Conservation (phyloP, 2,797 vertebrate genomes). For the Lacerta bilineata region DNA sequence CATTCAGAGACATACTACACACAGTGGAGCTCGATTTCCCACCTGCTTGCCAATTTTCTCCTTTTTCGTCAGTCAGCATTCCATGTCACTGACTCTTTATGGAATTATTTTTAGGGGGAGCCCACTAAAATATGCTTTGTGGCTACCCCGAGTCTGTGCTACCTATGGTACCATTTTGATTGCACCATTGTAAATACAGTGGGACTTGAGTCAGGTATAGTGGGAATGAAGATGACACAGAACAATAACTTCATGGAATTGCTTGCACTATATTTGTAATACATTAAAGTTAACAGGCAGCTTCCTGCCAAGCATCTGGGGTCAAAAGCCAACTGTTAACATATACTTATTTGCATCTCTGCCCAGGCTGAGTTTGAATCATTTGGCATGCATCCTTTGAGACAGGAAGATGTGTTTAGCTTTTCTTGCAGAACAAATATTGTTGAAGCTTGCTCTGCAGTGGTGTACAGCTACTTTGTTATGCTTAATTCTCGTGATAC, state of each 20-base stretch:
- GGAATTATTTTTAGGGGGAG: too few species aligned
- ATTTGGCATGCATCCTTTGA: slow-evolving; percentile 15
- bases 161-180: too few species aligned
- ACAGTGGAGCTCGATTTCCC: too few species aligned
- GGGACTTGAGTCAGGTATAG: too few species aligned
- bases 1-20: too few species aligned
- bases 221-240: background rate
- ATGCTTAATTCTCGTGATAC: slow-evolving; percentile 10
- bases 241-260: background rate
- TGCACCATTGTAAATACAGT: too few species aligned
- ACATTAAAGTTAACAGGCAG: slow-evolving; percentile 4
- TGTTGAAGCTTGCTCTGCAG: slow-evolving; percentile 7
- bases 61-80: too few species aligned
- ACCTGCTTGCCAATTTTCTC: too few species aligned
- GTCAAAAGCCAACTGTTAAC: background rate
- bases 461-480: slow-evolving; percentile 7
- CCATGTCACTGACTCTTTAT: too few species aligned
- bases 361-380: slow-evolving; percentile 16
- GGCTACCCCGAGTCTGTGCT: too few species aligned
- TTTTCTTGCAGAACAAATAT: slow-evolving; percentile 11
- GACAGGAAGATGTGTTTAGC: slow-evolving; percentile 13
- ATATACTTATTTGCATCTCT: background rate
- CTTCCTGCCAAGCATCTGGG: background rate
- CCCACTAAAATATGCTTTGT: too few species aligned
- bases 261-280: background rate